Evolutionary conservation across 1,140 invertebrate species (phyloP), one percentile per base, ranked within the genome.

Genomic region (Panulirus ornatus): DNA sequence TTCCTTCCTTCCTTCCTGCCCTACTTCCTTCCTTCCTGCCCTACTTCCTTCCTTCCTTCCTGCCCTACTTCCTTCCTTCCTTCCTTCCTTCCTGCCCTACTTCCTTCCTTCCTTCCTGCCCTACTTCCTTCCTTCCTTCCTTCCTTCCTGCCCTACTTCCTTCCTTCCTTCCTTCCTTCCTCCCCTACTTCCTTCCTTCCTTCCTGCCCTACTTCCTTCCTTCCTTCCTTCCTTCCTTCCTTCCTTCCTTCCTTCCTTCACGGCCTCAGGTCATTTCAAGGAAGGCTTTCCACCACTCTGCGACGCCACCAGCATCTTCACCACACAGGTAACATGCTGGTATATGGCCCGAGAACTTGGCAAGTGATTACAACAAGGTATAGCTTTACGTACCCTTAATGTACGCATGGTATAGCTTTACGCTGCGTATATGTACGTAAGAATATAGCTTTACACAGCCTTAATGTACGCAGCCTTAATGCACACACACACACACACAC

Each of bases 401-500:
- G n/a, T n/a, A n/a, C n/a, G n/a, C n/a, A n/a, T n/a, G n/a, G n/a
- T n/a, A n/a, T n/a, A n/a, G n/a, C n/a, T n/a, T n/a, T n/a, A n/a
- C n/a, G n/a, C n/a, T n/a, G n/a, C n/a, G n/a, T n/a, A n/a, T n/a
- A n/a, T n/a, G n/a, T n/a, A n/a, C n/a, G n/a, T n/a, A n/a, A n/a
- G n/a, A n/a, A n/a, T n/a, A n/a, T n/a, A n/a, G n/a, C n/a, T n/a
- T n/a, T n/a, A n/a, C n/a, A n/a, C n/a, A n/a, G n/a, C n/a, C n/a
- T n/a, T n/a, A n/a, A n/a, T n/a, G n/a, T n/a, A n/a, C n/a, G n/a
- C n/a, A n/a, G n/a, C n/a, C n/a, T n/a, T n/a, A n/a, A 70, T 34
- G 36, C 66, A 70, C 66, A 70, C 66, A 70, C 66, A 70, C 66
- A 70, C 66, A 70, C 66, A 70, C 66, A 70, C 66, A 70, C 66